Percentiles rank a stretch among this genome's conserved stretches.
Evolutionary conservation across 1,140 invertebrate genomes (phyloP).

Genomic region (Asbolus verrucosus): DNA sequence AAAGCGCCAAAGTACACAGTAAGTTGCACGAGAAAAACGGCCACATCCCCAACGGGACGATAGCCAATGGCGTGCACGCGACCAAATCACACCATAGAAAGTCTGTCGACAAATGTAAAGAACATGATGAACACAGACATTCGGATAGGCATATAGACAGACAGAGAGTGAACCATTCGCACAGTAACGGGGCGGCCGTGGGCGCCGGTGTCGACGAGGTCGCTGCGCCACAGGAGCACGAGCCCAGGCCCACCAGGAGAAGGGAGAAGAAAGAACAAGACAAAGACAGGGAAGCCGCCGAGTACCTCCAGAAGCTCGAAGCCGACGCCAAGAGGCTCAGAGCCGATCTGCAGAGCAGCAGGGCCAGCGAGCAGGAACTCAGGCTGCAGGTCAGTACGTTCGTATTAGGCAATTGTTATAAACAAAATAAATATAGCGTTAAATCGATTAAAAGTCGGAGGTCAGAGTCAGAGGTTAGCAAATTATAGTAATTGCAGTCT

Average conservation of each 20-base stretch:
- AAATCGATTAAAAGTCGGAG: no score
- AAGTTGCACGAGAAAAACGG: conserved; percentile 59
- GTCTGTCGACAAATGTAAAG: conserved; percentile 61
- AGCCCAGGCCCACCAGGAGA: conserved; percentile 61
- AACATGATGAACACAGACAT: conserved; percentile 57
- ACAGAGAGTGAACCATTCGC: conserved; percentile 59
- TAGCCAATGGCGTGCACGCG: conserved; percentile 57
- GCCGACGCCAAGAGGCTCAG: conserved; percentile 85
- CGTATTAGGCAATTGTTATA: no score
- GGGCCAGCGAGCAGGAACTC: conserved; percentile 87
- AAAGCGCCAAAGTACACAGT: conserved; percentile 54
- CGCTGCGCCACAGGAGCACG: background rate
- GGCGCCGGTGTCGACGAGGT: conserved; percentile 42
- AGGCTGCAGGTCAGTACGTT: conserved; percentile 80
- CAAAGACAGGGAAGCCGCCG: conserved; percentile 66
- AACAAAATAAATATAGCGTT: no score
- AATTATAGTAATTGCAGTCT: no score
- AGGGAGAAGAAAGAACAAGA: conserved; percentile 68
- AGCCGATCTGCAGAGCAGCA: conserved; percentile 79
- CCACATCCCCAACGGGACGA: conserved; percentile 61
- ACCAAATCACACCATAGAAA: conserved; percentile 61
- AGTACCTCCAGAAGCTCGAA: conserved; percentile 70
- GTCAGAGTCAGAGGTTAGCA: no score
- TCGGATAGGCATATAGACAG: conserved; percentile 57
- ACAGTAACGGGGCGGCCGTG: conserved; percentile 59